Base-by-base conservation (phyloP, 2,888 invertebrate species). In the Trichopria drosophilae region DNA sequence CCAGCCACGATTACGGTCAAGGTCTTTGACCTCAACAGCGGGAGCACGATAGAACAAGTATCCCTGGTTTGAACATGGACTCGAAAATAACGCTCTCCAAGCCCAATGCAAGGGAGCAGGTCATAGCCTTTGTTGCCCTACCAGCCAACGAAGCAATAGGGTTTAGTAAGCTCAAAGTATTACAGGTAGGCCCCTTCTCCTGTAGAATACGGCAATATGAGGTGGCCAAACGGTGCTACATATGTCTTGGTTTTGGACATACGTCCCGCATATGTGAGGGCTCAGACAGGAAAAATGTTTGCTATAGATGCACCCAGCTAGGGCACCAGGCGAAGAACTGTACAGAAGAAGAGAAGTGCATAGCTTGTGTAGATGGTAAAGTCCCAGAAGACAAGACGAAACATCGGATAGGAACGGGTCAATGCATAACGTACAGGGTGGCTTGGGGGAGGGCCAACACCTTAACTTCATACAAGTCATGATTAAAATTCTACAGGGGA, bases 61-160 rank as follows among this genome's bases (percentile, higher is more conserved):
- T 36, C 6, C 36, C 36, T 9, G 36, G 22, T 4, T 23, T 36
- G 19, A 4, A 3, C 7, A 13, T 10, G n/a, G 36, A 36, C 4
- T 23, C 36, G 4, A 12, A n/a, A 19, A 23, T 36, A 10, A 19
- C 4, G 10, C 19, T 36, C 18, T 36, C 36, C 6, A 3, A 36
- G 12, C 19, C 36, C n/a, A 36, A 36, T 19, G 4, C 4, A 12
- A 36, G 36, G 22, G 20, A 36, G 12, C 36, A 19, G 20, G 36
- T 36, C 12, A 36, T 36, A 36, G 36, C 19, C 4, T 36, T 36
- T 19, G 20, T 36, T 10, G 12, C 7, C 36, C 13, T 36, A 19
- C 36, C 36, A 19, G 5, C 20, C 22, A 19, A 13, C 6, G n/a
- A 19, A 9, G 36, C 36, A 9, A 4, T 36, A 3, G 4, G n/a